A percentile compares a stretch with the other conserved stretches of the same genome.
Evolutionary conservation across 2,113 vertebrate species (phyloP).

Genomic region (Clarias gariepinus): DNA sequence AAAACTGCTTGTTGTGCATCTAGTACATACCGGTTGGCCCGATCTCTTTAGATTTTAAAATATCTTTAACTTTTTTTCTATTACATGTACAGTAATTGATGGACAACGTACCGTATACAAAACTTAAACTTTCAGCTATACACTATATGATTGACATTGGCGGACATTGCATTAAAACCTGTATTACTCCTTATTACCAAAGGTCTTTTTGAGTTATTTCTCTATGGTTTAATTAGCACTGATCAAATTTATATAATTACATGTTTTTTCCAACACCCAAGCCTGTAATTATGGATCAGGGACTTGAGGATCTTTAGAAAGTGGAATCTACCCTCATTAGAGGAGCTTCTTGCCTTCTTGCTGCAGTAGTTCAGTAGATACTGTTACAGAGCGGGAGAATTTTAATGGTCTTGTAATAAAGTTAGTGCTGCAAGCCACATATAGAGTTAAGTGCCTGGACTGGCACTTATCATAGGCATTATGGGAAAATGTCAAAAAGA

Average conservation of each 20-base stretch:
- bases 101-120: conserved; percentile 11
- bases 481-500: not conserved
- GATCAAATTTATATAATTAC: conserved; percentile 68
- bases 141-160: not conserved
- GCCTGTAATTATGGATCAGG: conserved; percentile 65
- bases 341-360: conserved; percentile 29
- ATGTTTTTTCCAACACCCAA: conserved; percentile 62
- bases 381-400: not conserved
- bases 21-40: not conserved
- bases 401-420: conserved; percentile 25
- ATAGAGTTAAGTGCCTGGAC: not conserved
- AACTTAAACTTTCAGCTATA: not conserved
- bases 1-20: not conserved
- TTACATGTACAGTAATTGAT: not conserved
- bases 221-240: conserved; percentile 71
- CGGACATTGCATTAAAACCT: conserved; percentile 21
- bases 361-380: not conserved
- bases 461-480: not conserved
- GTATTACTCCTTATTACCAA: conserved; percentile 44
- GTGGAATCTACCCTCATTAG: conserved; percentile 68
- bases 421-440: not conserved
- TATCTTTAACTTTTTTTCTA: not conserved
- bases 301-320: conserved; percentile 56
- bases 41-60: not conserved
- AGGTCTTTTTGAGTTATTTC: conserved; percentile 54